Base-by-base conservation (phyloP, 2,797 vertebrate genomes). In the Leptodactylus fallax region DNA sequence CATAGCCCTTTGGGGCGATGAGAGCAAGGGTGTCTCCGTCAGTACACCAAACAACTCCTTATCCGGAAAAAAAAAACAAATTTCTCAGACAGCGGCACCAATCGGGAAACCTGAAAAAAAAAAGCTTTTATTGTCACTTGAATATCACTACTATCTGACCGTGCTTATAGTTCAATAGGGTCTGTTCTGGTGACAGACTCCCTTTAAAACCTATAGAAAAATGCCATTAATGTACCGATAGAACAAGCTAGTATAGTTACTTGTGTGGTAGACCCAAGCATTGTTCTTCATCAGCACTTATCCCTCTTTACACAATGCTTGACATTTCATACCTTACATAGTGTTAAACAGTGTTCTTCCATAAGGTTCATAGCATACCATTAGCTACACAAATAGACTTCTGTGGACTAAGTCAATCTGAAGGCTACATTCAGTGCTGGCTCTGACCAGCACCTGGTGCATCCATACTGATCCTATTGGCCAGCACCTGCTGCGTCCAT, bases 181-280 rank as follows among this genome's bases (percentile, higher is more conserved):
- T 36, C 36, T 36, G 36, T 36, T 36, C 36, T 36, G 36, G 2
- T 36, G 36, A 36, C 36, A 36, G 36, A 36, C 36, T 36, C 36
- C 36, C 36, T 14, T 36, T 1, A 27, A 25, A 72, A 47, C 21
- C 49, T 77, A 53, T 77, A 23, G 21, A 6, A 13, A 51, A 19
- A n/a, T 76, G 72, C 21, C 47, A 6, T 51, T 49, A 6, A 10
- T 47, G 5, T n/a, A 74, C 55, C 17, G 45, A 25, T 8, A 36
- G 25, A 21, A n/a, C 77, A 27, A 72, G 78, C 53, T n/a, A 12
- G 12, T 8, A 25, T 65, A 47, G 47, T 71, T 17, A 71, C 21
- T 67, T 63, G 51, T 79, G 13, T 79, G n/a, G 61, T 79, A n/a
- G 72, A 49, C 72, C 81, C 79, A 74, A 81, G 65, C 55, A 69